phyloP scores from a whole-genome alignment of 2,888 invertebrate species.

The Tachina fera region DNA sequence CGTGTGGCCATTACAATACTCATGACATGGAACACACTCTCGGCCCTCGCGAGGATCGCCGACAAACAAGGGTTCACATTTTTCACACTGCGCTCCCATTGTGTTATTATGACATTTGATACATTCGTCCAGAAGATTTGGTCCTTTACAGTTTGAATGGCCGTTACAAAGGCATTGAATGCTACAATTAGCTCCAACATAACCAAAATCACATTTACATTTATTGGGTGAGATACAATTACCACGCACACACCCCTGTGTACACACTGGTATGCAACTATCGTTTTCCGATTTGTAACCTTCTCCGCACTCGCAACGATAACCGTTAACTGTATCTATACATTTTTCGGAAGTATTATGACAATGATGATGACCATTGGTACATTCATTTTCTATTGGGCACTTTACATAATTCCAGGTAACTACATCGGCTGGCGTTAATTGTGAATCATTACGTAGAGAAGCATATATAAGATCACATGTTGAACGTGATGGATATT shows the following conservation, averaged over 20 bases:
- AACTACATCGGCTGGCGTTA: constrained; percentile 85
- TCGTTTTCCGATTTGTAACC: constrained; percentile 87
- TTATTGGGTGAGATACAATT: constrained; percentile 91
- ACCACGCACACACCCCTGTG: constrained; percentile 93
- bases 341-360: constrained; percentile 94
- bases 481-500: constrained; percentile 85
- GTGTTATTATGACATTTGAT: constrained; percentile 95
- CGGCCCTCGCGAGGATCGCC: constrained; percentile 94
- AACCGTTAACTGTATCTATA: constrained; percentile 88
- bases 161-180: constrained; percentile 97
- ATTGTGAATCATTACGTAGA: constrained; percentile 80
- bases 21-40: constrained; percentile 93
- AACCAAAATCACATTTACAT: constrained; percentile 96
- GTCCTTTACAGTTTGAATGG: constrained; percentile 95
- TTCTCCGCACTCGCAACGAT: constrained; percentile 92
- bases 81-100: constrained; percentile 95
- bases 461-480: constrained; percentile 85
- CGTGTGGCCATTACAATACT: constrained; percentile 95
- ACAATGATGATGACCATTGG: constrained; percentile 95
- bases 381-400: constrained; percentile 96
- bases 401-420: constrained; percentile 95
- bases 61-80: constrained; percentile 94
- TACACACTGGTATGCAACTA: constrained; percentile 91
- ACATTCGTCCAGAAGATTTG: constrained; percentile 92
- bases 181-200: constrained; percentile 96